Evolutionary conservation across 2,797 vertebrate genomes (phyloP).

Genomic region (Huso huso): DNA sequence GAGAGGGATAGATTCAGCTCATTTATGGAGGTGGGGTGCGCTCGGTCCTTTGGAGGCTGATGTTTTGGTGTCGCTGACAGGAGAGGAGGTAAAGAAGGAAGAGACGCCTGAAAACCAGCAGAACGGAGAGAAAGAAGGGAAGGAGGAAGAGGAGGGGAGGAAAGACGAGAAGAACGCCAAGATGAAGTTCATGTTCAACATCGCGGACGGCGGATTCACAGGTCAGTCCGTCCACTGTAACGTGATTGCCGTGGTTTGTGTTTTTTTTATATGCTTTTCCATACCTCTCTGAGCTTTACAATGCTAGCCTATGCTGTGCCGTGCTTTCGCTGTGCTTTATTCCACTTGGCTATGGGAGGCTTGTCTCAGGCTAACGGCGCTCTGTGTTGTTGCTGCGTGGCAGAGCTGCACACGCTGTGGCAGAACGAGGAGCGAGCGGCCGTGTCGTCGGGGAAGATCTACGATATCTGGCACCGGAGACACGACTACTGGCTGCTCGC

Average conservation of each 20-base stretch:
- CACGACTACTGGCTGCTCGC: constrained; percentile 97
- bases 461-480: constrained; percentile 95
- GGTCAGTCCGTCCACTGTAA: constrained; percentile 47
- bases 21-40: background rate
- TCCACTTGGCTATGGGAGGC: background rate
- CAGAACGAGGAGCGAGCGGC: constrained; percentile 93
- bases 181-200: constrained; percentile 96
- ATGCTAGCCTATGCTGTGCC: no score
- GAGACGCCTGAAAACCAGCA: constrained; percentile 67
- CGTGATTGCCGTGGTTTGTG: background rate
- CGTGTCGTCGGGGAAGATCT: constrained; percentile 87
- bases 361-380: constrained; percentile 9
- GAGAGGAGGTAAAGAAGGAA: constrained; percentile 69
- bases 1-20: background rate
- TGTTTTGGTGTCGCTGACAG: constrained; percentile 14
- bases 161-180: constrained; percentile 77
- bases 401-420: constrained; percentile 96
- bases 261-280: no score
- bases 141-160: constrained; percentile 77
- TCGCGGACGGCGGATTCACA: constrained; percentile 93
- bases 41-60: background rate
- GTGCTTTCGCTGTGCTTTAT: no score
- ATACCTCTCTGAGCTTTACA: no score
- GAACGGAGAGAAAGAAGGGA: constrained; percentile 75
- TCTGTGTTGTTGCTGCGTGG: constrained; percentile 14